Evolutionary conservation across 2,888 invertebrate species (phyloP), one percentile per base, ranked within the genome.

Genomic region (Chouioia cunea): DNA sequence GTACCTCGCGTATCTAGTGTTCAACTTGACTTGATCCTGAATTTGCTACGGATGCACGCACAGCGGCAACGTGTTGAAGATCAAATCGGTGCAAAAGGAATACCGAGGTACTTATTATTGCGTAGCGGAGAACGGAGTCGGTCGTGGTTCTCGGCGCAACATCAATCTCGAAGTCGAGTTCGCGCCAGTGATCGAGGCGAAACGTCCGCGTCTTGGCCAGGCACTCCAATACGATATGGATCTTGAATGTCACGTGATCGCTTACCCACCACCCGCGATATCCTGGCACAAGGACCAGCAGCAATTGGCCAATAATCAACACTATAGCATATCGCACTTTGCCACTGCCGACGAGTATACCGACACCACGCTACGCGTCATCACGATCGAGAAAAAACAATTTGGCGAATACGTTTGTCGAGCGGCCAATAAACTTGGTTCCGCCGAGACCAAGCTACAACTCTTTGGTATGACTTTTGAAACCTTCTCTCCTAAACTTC

Each of bases 221-320:
- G 96, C 96, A 0, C 86, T 96, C 10, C 96, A 96, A 83, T 96
- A 96, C 81, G 96, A 97, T 79, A 96, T 97, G 92, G 95, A 97
- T 80, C 85, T 97, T 74, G 97, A 97, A 81, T 97, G 97, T 80
- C 96, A 96, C 84, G 93, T 97, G n/a, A 95, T 96, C 82, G 97
- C 97, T 0, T 97, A 96, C 86, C 97, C 97, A 0, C 95, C 95
- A 2, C 97, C 97, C 0, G 94, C 95, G 0, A 95, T 97, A 75
- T 89, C 91, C 0, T 97, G 97, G 97, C 87, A 94, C 4, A 96
- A 96, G 83, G 95, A 95, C 65, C 93, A 92, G 10, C 16, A 92
- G 0, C 91, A 92, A 72, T 84, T 97, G 6, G 92, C 93, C 0
- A 96, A 96, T 81, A 96, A 96, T 85, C 96, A 96, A 81, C 96